Conservation (phyloP, 2,113 vertebrate species). For the Dendrocopos noguchii region DNA sequence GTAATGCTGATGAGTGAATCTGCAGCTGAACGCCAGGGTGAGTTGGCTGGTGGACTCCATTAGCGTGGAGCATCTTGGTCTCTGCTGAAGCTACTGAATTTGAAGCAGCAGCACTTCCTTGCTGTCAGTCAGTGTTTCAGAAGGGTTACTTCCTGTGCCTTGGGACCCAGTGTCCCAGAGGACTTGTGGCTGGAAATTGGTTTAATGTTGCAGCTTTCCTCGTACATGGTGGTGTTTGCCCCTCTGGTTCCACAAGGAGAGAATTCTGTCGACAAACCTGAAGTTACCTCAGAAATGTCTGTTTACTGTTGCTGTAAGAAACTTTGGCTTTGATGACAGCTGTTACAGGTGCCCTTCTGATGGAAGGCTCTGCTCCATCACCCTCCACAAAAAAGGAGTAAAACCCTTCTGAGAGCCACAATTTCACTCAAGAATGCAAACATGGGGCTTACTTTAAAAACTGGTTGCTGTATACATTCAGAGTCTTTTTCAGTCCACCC, state of each 20-base stretch:
- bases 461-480: neutral
- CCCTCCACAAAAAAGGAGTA: neutral
- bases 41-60: neutral
- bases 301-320: neutral
- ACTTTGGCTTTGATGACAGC: neutral
- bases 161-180: neutral
- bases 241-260: neutral
- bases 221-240: rapidly evolving
- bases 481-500: neutral
- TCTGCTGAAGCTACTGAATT: conserved; percentile 5
- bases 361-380: neutral
- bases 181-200: neutral
- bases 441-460: rapidly evolving
- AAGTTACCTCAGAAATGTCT: neutral
- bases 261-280: neutral
- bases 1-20: neutral
- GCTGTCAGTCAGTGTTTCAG: neutral
- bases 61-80: neutral
- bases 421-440: neutral
- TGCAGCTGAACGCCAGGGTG: neutral
- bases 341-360: neutral
- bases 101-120: neutral
- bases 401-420: neutral
- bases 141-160: neutral
- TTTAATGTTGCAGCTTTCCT: neutral